These are phyloP conservation scores for Muraenolepis orangiensis DNA, from an alignment of 2,797 vertebrate genomes.

Conservation along the genomic window DNA sequence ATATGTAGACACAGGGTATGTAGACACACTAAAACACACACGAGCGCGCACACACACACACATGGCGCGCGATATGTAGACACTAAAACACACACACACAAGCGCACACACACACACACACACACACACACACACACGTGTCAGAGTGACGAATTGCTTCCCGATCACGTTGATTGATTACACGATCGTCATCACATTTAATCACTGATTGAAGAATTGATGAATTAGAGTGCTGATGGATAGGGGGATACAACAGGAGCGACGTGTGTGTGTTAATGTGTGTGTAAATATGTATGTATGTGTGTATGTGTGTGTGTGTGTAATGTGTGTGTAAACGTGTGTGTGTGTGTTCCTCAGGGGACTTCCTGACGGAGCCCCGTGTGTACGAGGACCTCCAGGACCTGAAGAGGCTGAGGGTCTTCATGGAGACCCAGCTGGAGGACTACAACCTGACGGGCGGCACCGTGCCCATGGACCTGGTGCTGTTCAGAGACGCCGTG, in stretches of 20 bases:
- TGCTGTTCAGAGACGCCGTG: conserved; percentile 85
- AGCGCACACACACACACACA: neutral
- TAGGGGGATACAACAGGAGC: neutral
- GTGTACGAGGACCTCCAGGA: conserved; percentile 85
- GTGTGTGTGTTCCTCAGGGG: conserved; percentile 65
- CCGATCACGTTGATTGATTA: conserved; percentile 22
- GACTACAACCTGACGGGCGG: conserved; percentile 80
- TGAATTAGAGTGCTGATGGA: conserved; percentile 14
- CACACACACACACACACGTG: neutral
- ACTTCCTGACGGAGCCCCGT: conserved; percentile 76
- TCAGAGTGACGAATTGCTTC: conserved; percentile 6
- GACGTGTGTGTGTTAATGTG: neutral
- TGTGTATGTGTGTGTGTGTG: too few species aligned
- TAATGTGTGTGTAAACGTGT: conserved; percentile 9
- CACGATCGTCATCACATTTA: neutral
- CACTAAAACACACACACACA: neutral
- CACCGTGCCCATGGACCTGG: conserved; percentile 78
- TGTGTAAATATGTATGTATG: neutral
- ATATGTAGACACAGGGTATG: too few species aligned
- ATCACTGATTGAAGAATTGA: conserved; percentile 7
- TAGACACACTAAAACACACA: conserved; percentile 1
- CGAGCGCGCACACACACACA: neutral
- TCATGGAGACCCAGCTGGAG: conserved; percentile 78
- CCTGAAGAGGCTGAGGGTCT: conserved; percentile 73
- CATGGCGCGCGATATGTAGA: too few species aligned